These are phyloP conservation scores for Glaucomys volans DNA, from an alignment of 2,113 vertebrate species.

Conservation along the genomic window DNA sequence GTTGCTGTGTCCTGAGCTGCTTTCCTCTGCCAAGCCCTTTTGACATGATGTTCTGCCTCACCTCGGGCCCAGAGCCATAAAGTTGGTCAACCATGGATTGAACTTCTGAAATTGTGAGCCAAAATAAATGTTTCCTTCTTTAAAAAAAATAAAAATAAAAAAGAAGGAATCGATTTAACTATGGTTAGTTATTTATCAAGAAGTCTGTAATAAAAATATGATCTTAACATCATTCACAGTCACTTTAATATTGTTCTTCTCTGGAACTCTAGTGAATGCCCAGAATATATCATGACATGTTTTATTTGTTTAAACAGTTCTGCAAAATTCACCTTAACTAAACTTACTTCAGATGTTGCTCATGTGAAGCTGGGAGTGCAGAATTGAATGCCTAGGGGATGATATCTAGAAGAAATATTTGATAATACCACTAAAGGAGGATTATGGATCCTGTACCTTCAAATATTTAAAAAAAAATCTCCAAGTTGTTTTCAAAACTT, in stretches of 20 bases:
- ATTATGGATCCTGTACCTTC: not conserved
- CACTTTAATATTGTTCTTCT: not conserved
- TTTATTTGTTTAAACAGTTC: constrained; percentile 15
- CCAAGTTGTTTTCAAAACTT: not conserved
- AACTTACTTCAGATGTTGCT: not conserved
- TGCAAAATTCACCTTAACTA: not conserved
- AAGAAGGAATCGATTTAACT: not conserved
- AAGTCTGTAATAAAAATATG: not conserved
- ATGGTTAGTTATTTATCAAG: not conserved
- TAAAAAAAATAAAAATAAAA: too few relatives aligned
- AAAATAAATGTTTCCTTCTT: too few relatives aligned
- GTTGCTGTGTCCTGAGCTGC: too few relatives aligned
- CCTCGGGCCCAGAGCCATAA: too few relatives aligned
- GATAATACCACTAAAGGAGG: not conserved
- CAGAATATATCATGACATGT: not conserved
- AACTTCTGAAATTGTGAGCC: too few relatives aligned
- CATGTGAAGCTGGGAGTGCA: not conserved
- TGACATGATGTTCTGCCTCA: too few relatives aligned
- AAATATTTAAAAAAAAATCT: not conserved
- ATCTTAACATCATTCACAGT: not conserved
- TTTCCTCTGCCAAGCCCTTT: too few relatives aligned
- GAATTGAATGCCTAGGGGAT: fast-evolving
- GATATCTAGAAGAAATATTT: not conserved
- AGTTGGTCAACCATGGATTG: too few relatives aligned
- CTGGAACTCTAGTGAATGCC: not conserved